These are phyloP conservation scores for Trissoscelio sp. DNA, from an alignment of 2,888 invertebrate genomes.

Conservation along the genomic window DNA sequence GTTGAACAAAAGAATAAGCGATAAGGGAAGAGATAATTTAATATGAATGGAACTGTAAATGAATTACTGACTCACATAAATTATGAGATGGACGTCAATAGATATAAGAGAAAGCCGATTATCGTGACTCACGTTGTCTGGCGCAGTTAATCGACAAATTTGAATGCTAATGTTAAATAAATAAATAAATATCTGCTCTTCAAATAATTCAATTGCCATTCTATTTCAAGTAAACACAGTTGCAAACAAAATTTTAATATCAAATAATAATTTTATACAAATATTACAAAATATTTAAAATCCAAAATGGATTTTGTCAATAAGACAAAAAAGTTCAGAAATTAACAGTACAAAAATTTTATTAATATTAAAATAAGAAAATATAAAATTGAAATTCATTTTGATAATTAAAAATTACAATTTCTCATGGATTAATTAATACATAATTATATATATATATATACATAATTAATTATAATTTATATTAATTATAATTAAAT, in stretches of 20 bases:
- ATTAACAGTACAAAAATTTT: too few species aligned
- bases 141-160: constrained; percentile 28
- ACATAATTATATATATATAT: too few species aligned
- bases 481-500: background rate
- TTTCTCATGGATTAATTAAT: too few species aligned
- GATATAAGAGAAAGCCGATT: constrained; percentile 48
- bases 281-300: too few species aligned
- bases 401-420: too few species aligned
- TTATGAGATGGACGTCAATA: constrained; percentile 41
- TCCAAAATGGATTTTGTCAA: too few species aligned
- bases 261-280: too few species aligned
- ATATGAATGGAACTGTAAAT: constrained; percentile 40
- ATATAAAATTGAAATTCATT: too few species aligned
- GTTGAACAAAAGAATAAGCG: too few species aligned
- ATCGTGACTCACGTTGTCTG: constrained; percentile 35
- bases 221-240: background rate
- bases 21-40: constrained; percentile 50
- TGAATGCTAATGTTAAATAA: constrained; percentile 11
- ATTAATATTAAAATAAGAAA: too few species aligned
- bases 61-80: constrained; percentile 45
- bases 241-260: too few species aligned
- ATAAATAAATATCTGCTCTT: background rate
- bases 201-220: background rate
- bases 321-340: too few species aligned
- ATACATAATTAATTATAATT: background rate